Evolutionary conservation across 2,113 vertebrate species (phyloP), one percentile per base, ranked within the genome.

Genomic region (Pteropus alecto): DNA sequence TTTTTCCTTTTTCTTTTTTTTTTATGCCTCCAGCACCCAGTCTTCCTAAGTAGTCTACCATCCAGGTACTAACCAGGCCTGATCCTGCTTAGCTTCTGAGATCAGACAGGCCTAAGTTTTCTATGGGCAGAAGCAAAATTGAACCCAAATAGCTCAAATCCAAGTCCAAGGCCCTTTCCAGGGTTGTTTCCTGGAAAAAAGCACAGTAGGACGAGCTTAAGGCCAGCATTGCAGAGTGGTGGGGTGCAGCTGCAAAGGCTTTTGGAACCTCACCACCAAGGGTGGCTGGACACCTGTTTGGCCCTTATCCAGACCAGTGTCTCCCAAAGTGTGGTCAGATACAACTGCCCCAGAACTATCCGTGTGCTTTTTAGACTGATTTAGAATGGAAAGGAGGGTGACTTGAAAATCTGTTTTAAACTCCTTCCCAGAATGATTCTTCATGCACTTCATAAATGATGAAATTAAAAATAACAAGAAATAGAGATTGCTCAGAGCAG

Each of bases 281-380:
- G 5, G 7, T 15, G 51, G 28, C 38, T 2, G 16, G 73, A 19
- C 2, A 24, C 33, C 58, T 43, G 4, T 21, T 13, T 35, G 77
- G 51, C 38, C 33, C 63, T 56, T 18, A 71, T 13, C 24, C n/a
- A 81, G 65, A 56, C 43, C 19, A 8, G 2, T 24, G 16, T 9
- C 79, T 56, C 51, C 16, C 63, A 5, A 71, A 58, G 73, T 12
- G 1, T 0, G 0, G 38, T 30, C 56, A 46, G 22, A 70, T 35
- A 77, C 22, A 12, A 35, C 5, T 1, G 0, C 13, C 10, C 67
- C 67, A 87, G 46, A 93, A 12, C 46, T 10, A 2, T 26, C 63
- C 0, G 0, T 12, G 13, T 11, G 65, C 48, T 30, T 19, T 3
- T 76, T 73, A 38, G 3, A 41, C n/a, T n/a, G 68, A 56, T 4